Base-by-base conservation (phyloP, 1,140 invertebrate species). In the Hyles vespertilio region DNA sequence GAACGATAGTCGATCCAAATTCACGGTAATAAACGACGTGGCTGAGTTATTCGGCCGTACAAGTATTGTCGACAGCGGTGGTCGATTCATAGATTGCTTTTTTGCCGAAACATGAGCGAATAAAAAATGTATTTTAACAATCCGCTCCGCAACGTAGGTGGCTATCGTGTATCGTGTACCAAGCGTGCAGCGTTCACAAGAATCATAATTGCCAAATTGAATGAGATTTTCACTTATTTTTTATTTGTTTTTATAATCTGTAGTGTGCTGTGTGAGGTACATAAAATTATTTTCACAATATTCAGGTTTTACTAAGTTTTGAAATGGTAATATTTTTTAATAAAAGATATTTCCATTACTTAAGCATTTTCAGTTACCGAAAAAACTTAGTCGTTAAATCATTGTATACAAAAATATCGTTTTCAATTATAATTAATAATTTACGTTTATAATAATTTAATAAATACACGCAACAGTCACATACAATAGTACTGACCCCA, bases 41-140 rank as follows among this genome's bases (percentile, higher is more conserved):
- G 52, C 53, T 58, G 57, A 63, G 58, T 59, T 61, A 59, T 65
- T 46, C 44, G 57, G 65, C 51, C 59, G 63, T 55, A 74, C 60
- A 63, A 56, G 53, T 60, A 61, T 68, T 68, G 70, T 67, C 73
- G 74, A 71, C 60, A 56, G 58, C 58, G 67, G 59, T 64, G 72
- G 72, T 63, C 80, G 74, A 84, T 80, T 81, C 81, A 79, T 85
- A 81, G 81, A 84, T 84, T 82, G 74, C 75, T 84, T 83, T 83
- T 85, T 85, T 84, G 79, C 80, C 66, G 61, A 72, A 69, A 78
- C 72, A 72, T 63, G 66, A 63, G 56, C 60, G 67, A 74, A 82
- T 74, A 76, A 79, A 79, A 72, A 68, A 80, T 50, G 72, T 32
- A 50, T 32, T 40, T 65, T 70, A 76, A 80, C 77, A 77, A 70